These are phyloP conservation scores for Zonitis immaculata DNA, from an alignment of 2,888 invertebrate species.

Conservation along the genomic window DNA sequence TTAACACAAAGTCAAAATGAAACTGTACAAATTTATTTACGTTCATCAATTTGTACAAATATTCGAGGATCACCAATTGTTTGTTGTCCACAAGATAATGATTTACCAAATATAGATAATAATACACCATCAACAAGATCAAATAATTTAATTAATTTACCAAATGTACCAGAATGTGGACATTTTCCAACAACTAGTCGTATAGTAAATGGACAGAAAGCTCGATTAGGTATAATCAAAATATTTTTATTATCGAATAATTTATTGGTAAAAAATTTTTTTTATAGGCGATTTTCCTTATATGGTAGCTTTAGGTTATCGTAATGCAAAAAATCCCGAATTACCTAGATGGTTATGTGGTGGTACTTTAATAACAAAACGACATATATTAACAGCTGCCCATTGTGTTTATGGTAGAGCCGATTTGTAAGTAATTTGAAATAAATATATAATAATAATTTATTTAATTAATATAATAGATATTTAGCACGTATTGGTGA, in stretches of 20 bases:
- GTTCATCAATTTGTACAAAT: constrained; percentile 66
- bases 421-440: constrained; percentile 54
- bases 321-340: constrained; percentile 45
- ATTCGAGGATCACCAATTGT: constrained; percentile 63
- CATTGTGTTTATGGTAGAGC: constrained; percentile 64
- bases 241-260: neutral
- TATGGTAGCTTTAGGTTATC: constrained; percentile 71
- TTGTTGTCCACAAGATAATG: constrained; percentile 48
- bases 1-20: constrained; percentile 48
- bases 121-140: no score
- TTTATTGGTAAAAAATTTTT: constrained; percentile 3
- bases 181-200: constrained; percentile 17
- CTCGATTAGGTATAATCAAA: constrained; percentile 55
- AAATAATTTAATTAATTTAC: constrained; percentile 29
- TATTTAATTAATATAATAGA: constrained; percentile 42
- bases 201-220: constrained; percentile 29
- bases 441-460: neutral
- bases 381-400: constrained; percentile 73
- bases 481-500: constrained; percentile 72
- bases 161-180: constrained; percentile 58
- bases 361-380: constrained; percentile 61
- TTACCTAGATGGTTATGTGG: constrained; percentile 56
- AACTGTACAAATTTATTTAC: constrained; percentile 51
- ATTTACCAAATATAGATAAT: neutral
- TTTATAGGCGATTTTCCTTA: constrained; percentile 73